These are phyloP conservation scores for Antheraea yamamai DNA, from an alignment of 2,888 invertebrate genomes.

Conservation along the genomic window DNA sequence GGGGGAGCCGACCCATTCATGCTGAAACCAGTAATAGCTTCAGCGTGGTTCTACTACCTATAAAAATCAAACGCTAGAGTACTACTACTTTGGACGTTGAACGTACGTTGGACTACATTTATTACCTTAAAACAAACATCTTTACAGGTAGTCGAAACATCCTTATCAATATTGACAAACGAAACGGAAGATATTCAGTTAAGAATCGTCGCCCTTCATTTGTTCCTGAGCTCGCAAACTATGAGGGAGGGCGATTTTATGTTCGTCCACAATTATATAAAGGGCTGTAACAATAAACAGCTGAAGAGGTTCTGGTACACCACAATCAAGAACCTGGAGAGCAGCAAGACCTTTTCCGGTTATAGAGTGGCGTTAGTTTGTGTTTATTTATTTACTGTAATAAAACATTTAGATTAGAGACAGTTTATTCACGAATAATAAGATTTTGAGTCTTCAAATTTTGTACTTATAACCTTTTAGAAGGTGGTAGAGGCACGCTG, in stretches of 20 bases:
- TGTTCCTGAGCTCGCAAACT: conserved; percentile 83
- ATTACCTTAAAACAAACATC: background rate
- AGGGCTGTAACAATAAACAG: conserved; percentile 83
- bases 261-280: conserved; percentile 86
- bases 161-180: conserved; percentile 86
- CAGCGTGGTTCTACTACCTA: no score
- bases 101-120: no score
- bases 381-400: conserved; percentile 2
- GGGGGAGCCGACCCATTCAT: no score
- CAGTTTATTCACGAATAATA: no score
- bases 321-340: conserved; percentile 85
- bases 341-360: conserved; percentile 84
- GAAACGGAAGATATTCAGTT: conserved; percentile 85
- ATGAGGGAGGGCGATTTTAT: conserved; percentile 85
- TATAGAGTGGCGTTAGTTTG: conserved; percentile 85
- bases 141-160: conserved; percentile 73
- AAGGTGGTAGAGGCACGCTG: no score
- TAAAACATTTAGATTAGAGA: background rate
- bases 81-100: no score
- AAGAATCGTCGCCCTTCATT: conserved; percentile 84
- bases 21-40: no score
- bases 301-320: conserved; percentile 87
- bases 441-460: no score
- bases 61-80: no score
- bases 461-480: no score